Evolutionary conservation across 2,113 vertebrate genomes (phyloP).

Genomic region (Aspiorhynchus laticeps): DNA sequence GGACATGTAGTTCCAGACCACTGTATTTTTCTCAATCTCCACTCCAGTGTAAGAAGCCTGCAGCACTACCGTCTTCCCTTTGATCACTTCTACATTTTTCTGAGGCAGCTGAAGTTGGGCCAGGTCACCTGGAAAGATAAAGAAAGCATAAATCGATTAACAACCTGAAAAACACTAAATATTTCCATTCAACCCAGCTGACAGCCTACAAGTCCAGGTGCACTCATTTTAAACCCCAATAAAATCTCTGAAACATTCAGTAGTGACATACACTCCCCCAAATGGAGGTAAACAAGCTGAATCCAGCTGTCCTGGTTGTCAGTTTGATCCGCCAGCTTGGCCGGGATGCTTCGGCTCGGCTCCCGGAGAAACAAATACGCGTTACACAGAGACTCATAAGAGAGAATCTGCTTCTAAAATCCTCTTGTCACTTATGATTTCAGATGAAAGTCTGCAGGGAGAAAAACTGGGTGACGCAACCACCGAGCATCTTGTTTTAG

Average conservation of each 20-base stretch:
- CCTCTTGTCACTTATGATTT: slow-evolving; percentile 39
- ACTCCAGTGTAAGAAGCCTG: slow-evolving; percentile 68
- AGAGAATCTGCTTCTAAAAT: slow-evolving; percentile 30
- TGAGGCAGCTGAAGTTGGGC: slow-evolving; percentile 61
- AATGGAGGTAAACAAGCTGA: slow-evolving; percentile 24
- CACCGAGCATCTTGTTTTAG: not conserved
- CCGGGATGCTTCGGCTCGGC: not conserved
- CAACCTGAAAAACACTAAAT: not conserved
- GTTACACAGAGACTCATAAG: not conserved
- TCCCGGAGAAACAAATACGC: not conserved
- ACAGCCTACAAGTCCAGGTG: not conserved
- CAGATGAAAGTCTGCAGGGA: slow-evolving; percentile 2
- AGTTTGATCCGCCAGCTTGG: slow-evolving; percentile 31
- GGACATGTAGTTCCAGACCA: slow-evolving; percentile 72
- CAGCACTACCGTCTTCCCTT: slow-evolving; percentile 78
- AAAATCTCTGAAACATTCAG: not conserved
- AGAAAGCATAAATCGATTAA: not conserved
- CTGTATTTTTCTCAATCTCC: slow-evolving; percentile 52
- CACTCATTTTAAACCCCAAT: not conserved
- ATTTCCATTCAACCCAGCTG: not conserved
- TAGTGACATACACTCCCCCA: slow-evolving; percentile 46
- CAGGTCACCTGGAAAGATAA: slow-evolving; percentile 62
- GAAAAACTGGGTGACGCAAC: slow-evolving; percentile 5
- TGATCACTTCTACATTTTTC: slow-evolving; percentile 65
- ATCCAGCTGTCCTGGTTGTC: slow-evolving; percentile 35